Base-by-base conservation (phyloP, 2,888 invertebrate genomes). In the Macaria notata region DNA sequence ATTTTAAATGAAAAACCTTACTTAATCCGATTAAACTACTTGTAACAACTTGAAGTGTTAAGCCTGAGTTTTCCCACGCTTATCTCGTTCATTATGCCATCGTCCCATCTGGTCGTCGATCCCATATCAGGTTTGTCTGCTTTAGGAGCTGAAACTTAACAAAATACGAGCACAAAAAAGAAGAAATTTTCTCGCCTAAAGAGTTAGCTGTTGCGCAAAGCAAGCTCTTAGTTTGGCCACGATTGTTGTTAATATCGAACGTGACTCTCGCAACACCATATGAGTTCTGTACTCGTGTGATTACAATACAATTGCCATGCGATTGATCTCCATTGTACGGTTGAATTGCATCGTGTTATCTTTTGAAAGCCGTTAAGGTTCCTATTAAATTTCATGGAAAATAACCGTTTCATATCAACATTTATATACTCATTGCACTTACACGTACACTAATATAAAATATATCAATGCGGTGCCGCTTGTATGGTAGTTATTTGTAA, bases 281-380 rank as follows among this genome's bases (percentile, higher is more conserved):
- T 62, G 58, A 61, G 61, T 54, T 61, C 60, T 59, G 54, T 53
- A 53, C 53, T 56, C 54, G 50, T 61, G 59, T 55, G 54, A 61
- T 62, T 59, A 61, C 57, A 66, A 63, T 64, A 63, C 63, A 66
- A 66, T 64, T 63, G 59, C 62, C 61, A 64, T 66, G 61, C 52
- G 64, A 66, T 64, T 63, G 64, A 63, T 61, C 49, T 56, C 50
- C 36, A 62, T 66, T 64, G 64, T 64, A 47, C 30, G 54, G 59
- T 64, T 61, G 54, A 62, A 64, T 63, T 64, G 56, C 46, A 51
- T 61, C 57, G 59, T 63, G 57, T 58, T 56, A 61, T 56, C 52
- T 61, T 55, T 56, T 62, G 49, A 66, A 63, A 50, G 44, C 50
- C 51, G 54, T 53, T 63, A 49, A 46, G 46, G 48, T 61, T 59